Percentiles rank a stretch among this genome's conserved stretches.
Evolutionary conservation across 2,888 invertebrate species (phyloP).

Genomic region (Dascillus cervinus): DNA sequence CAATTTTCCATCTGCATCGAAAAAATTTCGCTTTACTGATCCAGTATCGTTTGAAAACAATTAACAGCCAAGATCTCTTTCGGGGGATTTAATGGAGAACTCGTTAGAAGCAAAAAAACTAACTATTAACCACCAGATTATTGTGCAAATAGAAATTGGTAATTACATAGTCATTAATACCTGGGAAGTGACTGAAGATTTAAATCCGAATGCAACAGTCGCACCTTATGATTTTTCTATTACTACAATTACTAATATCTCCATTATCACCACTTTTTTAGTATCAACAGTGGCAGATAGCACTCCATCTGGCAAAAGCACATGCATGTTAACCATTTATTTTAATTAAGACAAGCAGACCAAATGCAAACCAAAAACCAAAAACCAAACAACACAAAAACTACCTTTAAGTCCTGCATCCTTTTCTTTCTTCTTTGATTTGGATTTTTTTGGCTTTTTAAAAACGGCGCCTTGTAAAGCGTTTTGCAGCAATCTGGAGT

Average conservation of each 20-base stretch:
- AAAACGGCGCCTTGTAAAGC: constrained; percentile 48
- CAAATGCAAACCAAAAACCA: too few relatives aligned
- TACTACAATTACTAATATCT: constrained; percentile 13
- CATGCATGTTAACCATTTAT: too few relatives aligned
- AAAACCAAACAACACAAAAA: too few relatives aligned
- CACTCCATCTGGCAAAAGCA: constrained; percentile 13
- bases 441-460: constrained; percentile 36
- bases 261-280: constrained; percentile 15
- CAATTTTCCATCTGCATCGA: constrained; percentile 32
- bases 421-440: constrained; percentile 26
- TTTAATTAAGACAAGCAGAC: too few relatives aligned
- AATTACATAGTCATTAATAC: too few relatives aligned
- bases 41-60: too few relatives aligned
- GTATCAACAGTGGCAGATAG: constrained; percentile 11
- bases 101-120: too few relatives aligned
- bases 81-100: too few relatives aligned
- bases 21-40: too few relatives aligned
- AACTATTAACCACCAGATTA: too few relatives aligned
- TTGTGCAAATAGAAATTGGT: too few relatives aligned
- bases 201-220: constrained; percentile 16
- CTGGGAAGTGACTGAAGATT: constrained; percentile 10
- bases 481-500: constrained; percentile 45
- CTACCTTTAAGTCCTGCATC: constrained; percentile 25
- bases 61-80: too few relatives aligned
- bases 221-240: constrained; percentile 16